Evolutionary conservation across 2,113 vertebrate genomes (phyloP), one percentile per base, ranked within the genome.

Genomic region (Pangasianodon gigas): DNA sequence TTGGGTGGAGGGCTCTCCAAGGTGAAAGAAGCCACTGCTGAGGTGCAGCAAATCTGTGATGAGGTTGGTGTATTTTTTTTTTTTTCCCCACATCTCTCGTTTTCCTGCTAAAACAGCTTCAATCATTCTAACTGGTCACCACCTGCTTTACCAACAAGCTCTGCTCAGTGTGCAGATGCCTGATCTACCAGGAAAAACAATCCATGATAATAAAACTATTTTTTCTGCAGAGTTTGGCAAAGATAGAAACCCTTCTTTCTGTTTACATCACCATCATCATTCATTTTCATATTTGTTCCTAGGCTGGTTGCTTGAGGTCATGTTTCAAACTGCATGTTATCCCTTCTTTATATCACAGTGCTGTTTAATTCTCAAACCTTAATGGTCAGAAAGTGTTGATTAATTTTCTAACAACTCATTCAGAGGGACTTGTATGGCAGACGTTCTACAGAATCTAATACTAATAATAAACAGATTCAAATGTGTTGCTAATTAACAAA

Each of bases 41-140:
- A 96, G 7, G 0, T 97, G 26, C 97, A 97, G 92, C 4, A 88
- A 3, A 91, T 97, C 2, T 94, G 48, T 44, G 0, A 97, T 0
- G 0, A 77, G 92, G 97, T 97, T 89, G 95, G 97, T 93, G 75
- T 37, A 21, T 67, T 6, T 44, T 26, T 6, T 75, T 74, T 16
- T 44, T 44, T 37, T 10, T 67, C 6, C 13, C 4, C 11, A 37
- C 13, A 37, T 71, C 5, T 71, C 14, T 37, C 2, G 1, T 77
- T 77, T 19, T 44, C 9, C 21, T 75, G 74, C 41, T 77, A 77
- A 77, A 46, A 44, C 8, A 26, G 10, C 4, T 77, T 10, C 46
- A 9, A 46, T 77, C 37, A 24, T 10, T 46, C 6, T 19, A 77
- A 4, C 4, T 26, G 41, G 4, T 24, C 19, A 41, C 32, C 8